Evolutionary conservation across 2,113 vertebrate genomes (phyloP).

Genomic region (Numenius arquata): DNA sequence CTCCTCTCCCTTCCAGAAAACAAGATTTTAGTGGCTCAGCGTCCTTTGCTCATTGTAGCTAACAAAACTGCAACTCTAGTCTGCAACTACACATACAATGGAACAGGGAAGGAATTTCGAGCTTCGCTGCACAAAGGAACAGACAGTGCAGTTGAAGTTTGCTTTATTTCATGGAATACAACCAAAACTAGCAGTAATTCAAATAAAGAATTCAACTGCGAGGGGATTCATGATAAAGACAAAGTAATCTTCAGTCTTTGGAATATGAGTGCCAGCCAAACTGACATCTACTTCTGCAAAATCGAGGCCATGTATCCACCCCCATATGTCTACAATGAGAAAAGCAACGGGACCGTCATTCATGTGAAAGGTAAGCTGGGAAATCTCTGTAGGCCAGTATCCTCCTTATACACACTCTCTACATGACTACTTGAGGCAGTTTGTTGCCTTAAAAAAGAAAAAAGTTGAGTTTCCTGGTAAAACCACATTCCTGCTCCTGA

Average conservation of each 20-base stretch:
- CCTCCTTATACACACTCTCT: neutral
- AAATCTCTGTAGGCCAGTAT: neutral
- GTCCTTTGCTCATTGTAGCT: constrained; percentile 36
- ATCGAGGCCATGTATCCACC: constrained; percentile 75
- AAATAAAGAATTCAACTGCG: constrained; percentile 59
- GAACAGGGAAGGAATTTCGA: constrained; percentile 66
- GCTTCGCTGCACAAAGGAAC: constrained; percentile 71
- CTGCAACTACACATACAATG: constrained; percentile 73
- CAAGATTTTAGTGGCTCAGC: constrained; percentile 74
- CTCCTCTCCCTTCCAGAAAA: constrained; percentile 49
- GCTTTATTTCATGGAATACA: constrained; percentile 62
- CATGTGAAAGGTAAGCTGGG: constrained; percentile 73
- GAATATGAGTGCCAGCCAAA: constrained; percentile 70
- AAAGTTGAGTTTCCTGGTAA: neutral
- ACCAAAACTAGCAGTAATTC: neutral
- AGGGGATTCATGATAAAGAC: constrained; percentile 42
- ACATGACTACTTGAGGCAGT: neutral
- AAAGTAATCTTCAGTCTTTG: constrained; percentile 70
- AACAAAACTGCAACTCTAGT: constrained; percentile 56
- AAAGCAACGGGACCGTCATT: constrained; percentile 74
- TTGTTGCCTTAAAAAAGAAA: neutral
- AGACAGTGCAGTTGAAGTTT: constrained; percentile 66
- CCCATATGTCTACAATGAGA: constrained; percentile 71
- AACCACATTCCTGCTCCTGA: neutral
- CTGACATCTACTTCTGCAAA: constrained; percentile 81